Base-by-base conservation (phyloP, 2,888 invertebrate species). In the Pristionchus mayeri region DNA sequence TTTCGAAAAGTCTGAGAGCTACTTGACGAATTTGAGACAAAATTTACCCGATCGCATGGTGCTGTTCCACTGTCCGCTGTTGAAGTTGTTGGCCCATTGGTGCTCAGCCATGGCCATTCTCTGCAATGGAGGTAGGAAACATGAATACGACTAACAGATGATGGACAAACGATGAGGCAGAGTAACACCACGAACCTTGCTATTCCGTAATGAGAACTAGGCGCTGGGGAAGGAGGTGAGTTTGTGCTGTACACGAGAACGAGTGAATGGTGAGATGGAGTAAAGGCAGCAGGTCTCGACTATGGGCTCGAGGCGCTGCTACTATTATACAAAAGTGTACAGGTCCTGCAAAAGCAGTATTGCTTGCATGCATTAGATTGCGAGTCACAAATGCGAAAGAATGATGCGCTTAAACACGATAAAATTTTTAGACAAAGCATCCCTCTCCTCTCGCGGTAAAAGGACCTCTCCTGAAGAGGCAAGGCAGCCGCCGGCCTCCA, bases 61-160 rank as follows among this genome's bases (percentile, higher is more conserved):
- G 34, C n/a, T 44, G 67, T 63, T 82, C 82, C 82, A 82, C 50
- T 82, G 82, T 2, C 63, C 63, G 34, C 54, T 16, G 27, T 27
- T 76, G 44, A 18, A 48, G 54, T 50, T 44, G 52, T 80, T 81
- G 57, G 50, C 27, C 84, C 84, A 84, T 84, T 84, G 84, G 30
- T 85, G 75, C 27, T 85, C 85, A 18, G 85, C 84, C 84, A 84
- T 85, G n/a, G 79, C 85, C 85, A 85, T 85, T 50, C 30, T 44
- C 63, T 63, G 34, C 18, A 57, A 57, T 57, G 7, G 27, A 79
- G 13, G 16, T 21, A 67, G 11, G 3, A 34, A 21, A 11, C 34
- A 34, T n/a, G 11, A 30, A 67, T 30, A 6, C 9, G 24, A 30
- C 7, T 3, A 44, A 37, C n/a, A n/a, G n/a, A n/a, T n/a, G n/a